A percentile compares a stretch with the other conserved stretches of the same genome.
phyloP scores from a whole-genome alignment of 2,113 vertebrate species.

The Microtus richardsoni region DNA sequence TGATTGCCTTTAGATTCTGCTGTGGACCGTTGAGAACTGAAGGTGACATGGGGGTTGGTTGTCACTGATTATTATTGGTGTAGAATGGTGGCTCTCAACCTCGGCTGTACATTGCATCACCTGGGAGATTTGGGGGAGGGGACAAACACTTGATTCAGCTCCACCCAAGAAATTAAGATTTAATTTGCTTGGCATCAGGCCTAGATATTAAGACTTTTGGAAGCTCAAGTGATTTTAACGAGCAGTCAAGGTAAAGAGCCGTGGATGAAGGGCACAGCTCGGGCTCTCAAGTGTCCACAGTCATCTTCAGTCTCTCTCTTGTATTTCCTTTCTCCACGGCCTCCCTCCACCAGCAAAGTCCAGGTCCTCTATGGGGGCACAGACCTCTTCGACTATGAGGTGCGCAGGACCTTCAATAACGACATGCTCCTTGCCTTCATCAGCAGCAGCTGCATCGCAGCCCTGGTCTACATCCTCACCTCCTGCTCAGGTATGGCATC shows the following conservation, averaged over 20 bases:
- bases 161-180: neutral
- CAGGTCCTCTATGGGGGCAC: constrained; percentile 97
- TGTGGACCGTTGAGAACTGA: neutral
- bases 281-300: neutral
- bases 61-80: neutral
- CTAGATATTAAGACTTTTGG: neutral
- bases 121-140: neutral
- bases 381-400: constrained; percentile 97
- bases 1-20: constrained; percentile 12
- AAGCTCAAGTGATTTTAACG: neutral
- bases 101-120: neutral
- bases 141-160: neutral
- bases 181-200: neutral
- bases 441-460: constrained; percentile 95
- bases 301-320: neutral
- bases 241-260: neutral
- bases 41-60: neutral
- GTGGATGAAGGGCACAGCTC: no score
- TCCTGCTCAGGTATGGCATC: constrained; percentile 94
- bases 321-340: neutral
- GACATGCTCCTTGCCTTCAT: constrained; percentile 97
- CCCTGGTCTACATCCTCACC: constrained; percentile 95
- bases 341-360: constrained; percentile 90
- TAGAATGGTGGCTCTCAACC: neutral
- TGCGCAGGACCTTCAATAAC: constrained; percentile 96